Evolutionary conservation across 2,888 invertebrate species (phyloP), one percentile per base, ranked within the genome.

Genomic region (Mechanitis messenoides): DNA sequence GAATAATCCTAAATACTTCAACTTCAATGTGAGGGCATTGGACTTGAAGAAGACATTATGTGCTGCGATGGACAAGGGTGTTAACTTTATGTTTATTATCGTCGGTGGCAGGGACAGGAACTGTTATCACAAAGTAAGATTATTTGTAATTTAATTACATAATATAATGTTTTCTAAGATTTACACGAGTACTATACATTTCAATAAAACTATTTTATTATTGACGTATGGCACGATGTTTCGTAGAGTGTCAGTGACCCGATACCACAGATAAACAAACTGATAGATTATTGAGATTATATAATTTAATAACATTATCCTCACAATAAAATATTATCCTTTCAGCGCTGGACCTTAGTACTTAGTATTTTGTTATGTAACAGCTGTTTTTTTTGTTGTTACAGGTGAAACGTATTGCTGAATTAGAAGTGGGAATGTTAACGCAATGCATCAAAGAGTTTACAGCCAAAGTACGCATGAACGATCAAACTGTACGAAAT

Each of bases 381-480:
- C 20, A 20, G 20, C 1, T 20, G 20, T 20, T 20, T 20, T 20
- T 50, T 9, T 9, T 50, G 31, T 47, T 60, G 20, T 61, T 56
- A 7, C 78, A 89, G 81, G 92, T 95, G 0, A 95, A 95, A 72
- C 92, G 93, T 74, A 83, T 90, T 12, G 93, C 95, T 0, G 96
- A 96, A 79, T 74, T 94, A 1, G 84, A 87, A 12, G 87, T 92
- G 12, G 95, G 95, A 0, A 90, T 94, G 60, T 77, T 95, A 53
- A 96, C 95, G 0, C 97, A 94, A 77, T 97, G 94, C 80, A 90
- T 93, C 65, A 89, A 79, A 61, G 87, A 87, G 45, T 53, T 66
- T 1, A 90, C 90, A 0, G 79, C 79, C 0, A 53, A 64, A 0
- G 71, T 70, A 0, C 76, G 79, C 1, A 83, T 94, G 76, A 94